These are phyloP conservation scores for Pachliopta kotzebuea DNA, from an alignment of 2,888 invertebrate genomes.

Conservation along the genomic window DNA sequence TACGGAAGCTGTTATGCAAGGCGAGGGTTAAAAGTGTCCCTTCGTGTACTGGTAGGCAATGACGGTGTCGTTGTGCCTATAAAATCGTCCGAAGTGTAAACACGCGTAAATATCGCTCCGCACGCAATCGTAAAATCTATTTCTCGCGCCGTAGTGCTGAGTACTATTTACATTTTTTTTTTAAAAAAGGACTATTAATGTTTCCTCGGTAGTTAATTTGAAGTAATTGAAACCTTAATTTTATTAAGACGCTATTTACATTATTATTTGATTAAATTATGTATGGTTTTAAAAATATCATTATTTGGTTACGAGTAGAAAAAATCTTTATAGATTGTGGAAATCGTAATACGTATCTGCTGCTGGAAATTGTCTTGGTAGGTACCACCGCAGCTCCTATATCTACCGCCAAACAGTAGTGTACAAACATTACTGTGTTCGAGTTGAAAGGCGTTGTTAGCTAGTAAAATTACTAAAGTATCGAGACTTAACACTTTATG, in stretches of 20 bases:
- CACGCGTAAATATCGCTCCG: conserved; percentile 75
- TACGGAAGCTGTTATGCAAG: conserved; percentile 26
- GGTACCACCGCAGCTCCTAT: too few relatives aligned
- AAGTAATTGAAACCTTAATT: conserved; percentile 20
- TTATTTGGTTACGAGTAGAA: not conserved
- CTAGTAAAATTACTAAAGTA: too few relatives aligned
- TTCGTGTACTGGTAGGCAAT: conserved; percentile 48
- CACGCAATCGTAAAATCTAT: conserved; percentile 78
- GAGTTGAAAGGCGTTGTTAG: too few relatives aligned
- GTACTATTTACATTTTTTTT: conserved; percentile 52
- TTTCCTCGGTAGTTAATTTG: conserved; percentile 20
- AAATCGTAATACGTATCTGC: too few relatives aligned
- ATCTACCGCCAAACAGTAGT: too few relatives aligned
- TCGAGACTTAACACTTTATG: too few relatives aligned
- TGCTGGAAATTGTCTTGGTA: too few relatives aligned
- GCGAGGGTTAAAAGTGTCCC: conserved; percentile 42
- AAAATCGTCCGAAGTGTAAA: conserved; percentile 76
- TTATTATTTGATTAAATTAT: conserved; percentile 10
- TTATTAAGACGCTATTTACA: conserved; percentile 12
- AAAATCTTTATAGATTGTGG: not conserved
- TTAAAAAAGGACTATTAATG: conserved; percentile 35
- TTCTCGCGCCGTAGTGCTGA: conserved; percentile 56
- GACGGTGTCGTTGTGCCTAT: conserved; percentile 78
- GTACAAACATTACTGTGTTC: too few relatives aligned
- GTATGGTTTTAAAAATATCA: not conserved